Conservation (phyloP, 2,888 invertebrate genomes). For the Cerceris rybyensis region DNA sequence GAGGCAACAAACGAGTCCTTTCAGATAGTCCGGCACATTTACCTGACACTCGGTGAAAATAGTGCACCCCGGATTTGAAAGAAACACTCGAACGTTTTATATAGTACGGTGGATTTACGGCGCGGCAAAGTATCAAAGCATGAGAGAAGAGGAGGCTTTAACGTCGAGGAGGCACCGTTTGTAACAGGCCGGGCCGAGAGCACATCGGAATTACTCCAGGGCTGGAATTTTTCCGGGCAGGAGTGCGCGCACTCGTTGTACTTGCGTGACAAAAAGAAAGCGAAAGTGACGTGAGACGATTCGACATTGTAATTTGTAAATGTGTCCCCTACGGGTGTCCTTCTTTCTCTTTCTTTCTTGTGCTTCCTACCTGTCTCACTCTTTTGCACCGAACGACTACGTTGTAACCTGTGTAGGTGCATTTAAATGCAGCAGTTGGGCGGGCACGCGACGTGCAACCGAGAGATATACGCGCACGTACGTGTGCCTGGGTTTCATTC, state of each 20-base stretch:
- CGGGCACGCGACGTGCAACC: conserved; percentile 44
- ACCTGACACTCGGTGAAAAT: conserved; percentile 23
- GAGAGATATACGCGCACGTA: background rate
- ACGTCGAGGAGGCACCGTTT: conserved; percentile 47
- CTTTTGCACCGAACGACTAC: background rate
- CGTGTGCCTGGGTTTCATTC: conserved; percentile 64
- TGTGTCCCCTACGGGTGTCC: background rate
- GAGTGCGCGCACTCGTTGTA: conserved; percentile 21
- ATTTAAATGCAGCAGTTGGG: conserved; percentile 46
- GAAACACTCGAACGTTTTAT: conserved; percentile 36
- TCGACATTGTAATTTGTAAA: conserved; percentile 58
- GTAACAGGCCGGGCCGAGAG: conserved; percentile 24
- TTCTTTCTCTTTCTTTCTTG: background rate
- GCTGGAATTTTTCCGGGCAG: conserved; percentile 41
- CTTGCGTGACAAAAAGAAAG: conserved; percentile 65
- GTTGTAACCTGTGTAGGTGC: conserved; percentile 18
- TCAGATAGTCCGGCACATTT: no score
- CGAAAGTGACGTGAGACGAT: conserved; percentile 74
- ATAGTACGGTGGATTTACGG: conserved; percentile 39
- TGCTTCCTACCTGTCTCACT: background rate
- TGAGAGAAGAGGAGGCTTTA: conserved; percentile 39
- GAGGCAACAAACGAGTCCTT: no score
- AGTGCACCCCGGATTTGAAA: conserved; percentile 33
- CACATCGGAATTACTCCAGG: conserved; percentile 53
- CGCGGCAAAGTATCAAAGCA: conserved; percentile 55